Conservation (phyloP, 2,113 vertebrate genomes). For the Leucosticte australis region DNA sequence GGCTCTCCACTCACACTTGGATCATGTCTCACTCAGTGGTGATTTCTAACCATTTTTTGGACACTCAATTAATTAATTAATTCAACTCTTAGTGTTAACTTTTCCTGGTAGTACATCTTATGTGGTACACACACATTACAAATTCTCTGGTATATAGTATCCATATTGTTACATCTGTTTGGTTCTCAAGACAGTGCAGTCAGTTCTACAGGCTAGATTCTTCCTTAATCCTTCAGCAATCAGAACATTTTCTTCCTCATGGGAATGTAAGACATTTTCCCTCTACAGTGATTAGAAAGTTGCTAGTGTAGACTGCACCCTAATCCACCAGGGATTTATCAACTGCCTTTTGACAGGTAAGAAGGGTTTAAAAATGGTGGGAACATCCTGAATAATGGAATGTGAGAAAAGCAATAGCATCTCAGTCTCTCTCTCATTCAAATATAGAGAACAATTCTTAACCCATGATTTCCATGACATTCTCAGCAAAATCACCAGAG, state of each 20-base stretch:
- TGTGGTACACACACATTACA: accelerated
- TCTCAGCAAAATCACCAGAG: neutral
- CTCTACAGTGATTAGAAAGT: neutral
- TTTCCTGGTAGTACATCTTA: neutral
- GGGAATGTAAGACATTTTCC: neutral
- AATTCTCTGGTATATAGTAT: neutral
- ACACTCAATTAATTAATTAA: neutral
- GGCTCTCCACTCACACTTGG: neutral
- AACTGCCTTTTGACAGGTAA: neutral
- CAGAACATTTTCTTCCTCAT: neutral
- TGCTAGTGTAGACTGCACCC: neutral
- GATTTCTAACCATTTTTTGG: neutral
- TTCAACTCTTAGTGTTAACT: neutral
- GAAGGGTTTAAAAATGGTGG: neutral
- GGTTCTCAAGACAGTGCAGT: neutral
- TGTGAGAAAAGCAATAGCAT: neutral
- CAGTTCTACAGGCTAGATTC: neutral
- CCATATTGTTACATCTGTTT: neutral
- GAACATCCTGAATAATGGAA: neutral
- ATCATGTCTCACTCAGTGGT: neutral
- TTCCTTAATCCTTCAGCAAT: neutral
- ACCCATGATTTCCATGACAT: neutral
- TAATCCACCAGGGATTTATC: neutral
- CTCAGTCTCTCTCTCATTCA: neutral
- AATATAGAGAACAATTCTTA: neutral